Evolutionary conservation across 2,113 vertebrate genomes (phyloP).

Genomic region (Hylia prasina): DNA sequence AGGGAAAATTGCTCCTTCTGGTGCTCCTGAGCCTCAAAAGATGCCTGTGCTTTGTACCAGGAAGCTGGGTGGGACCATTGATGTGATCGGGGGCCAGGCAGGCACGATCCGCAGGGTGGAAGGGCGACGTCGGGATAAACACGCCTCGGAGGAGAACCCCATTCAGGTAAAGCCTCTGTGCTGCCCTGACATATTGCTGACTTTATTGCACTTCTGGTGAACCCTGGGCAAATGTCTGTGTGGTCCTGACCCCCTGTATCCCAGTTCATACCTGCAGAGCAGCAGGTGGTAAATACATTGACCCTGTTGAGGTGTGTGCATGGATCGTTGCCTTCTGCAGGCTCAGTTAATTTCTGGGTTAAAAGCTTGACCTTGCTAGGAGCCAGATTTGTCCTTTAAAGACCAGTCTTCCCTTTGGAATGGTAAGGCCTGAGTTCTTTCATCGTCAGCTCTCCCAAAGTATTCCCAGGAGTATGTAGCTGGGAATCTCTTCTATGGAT

Average conservation of each 20-base stretch:
- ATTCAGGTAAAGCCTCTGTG: constrained; percentile 49
- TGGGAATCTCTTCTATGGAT: not conserved
- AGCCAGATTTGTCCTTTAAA: not conserved
- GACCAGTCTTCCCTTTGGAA: not conserved
- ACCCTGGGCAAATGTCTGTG: not conserved
- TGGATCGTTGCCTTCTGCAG: not conserved
- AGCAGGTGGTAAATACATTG: fast-evolving
- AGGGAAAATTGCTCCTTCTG: not conserved
- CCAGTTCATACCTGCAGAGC: not conserved
- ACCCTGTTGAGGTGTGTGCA: fast-evolving
- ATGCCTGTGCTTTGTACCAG: constrained; percentile 47
- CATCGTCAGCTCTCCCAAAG: not conserved
- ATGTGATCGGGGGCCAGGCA: constrained; percentile 72
- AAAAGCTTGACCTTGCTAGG: not conserved
- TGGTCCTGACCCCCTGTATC: not conserved
- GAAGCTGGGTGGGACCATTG: constrained; percentile 72
- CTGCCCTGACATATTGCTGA: not conserved
- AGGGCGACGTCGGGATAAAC: constrained; percentile 68
- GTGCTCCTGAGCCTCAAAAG: not conserved
- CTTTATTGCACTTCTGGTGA: not conserved
- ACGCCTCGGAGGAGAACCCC: constrained; percentile 66
- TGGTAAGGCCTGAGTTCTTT: not conserved
- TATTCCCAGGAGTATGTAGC: not conserved
- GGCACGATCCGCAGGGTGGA: constrained; percentile 72
- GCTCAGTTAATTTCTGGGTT: not conserved